Conservation (phyloP, 2,113 vertebrate species). For the Aptenodytes forsteri region DNA sequence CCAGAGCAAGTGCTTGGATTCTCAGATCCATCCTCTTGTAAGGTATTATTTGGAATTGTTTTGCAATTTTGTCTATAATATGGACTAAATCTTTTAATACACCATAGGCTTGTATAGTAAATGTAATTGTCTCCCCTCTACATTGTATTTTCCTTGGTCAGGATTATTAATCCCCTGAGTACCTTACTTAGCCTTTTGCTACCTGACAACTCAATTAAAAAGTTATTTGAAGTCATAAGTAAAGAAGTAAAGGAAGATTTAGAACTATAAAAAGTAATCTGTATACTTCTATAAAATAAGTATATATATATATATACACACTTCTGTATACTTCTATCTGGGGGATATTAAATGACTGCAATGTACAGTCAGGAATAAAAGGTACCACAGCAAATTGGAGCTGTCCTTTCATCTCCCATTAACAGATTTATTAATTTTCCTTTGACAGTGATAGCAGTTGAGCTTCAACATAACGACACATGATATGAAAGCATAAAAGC, state of each 20-base stretch:
- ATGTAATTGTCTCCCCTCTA: not conserved
- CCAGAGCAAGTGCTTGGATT: not conserved
- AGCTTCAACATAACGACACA: not conserved
- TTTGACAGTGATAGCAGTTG: not conserved
- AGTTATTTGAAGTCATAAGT: not conserved
- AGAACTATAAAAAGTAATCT: not conserved
- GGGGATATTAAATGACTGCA: not conserved
- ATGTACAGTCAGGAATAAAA: not conserved
- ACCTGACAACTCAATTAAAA: not conserved
- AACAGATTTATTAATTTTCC: slow-evolving; percentile 33
- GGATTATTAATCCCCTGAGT: not conserved
- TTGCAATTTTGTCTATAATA: not conserved
- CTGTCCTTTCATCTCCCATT: not conserved
- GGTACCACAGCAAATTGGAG: slow-evolving; percentile 3
- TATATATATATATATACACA: no score
- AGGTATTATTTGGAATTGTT: not conserved
- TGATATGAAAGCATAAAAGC: not conserved
- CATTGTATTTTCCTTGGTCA: not conserved
- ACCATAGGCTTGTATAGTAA: not conserved
- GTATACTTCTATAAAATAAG: not conserved
- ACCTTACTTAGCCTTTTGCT: not conserved
- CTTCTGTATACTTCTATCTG: not conserved
- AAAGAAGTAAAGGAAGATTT: not conserved
- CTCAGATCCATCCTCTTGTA: not conserved
- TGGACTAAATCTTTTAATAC: not conserved